Evolutionary conservation across 2,888 invertebrate genomes (phyloP), one percentile per base, ranked within the genome.

Genomic region (Alitta virens): DNA sequence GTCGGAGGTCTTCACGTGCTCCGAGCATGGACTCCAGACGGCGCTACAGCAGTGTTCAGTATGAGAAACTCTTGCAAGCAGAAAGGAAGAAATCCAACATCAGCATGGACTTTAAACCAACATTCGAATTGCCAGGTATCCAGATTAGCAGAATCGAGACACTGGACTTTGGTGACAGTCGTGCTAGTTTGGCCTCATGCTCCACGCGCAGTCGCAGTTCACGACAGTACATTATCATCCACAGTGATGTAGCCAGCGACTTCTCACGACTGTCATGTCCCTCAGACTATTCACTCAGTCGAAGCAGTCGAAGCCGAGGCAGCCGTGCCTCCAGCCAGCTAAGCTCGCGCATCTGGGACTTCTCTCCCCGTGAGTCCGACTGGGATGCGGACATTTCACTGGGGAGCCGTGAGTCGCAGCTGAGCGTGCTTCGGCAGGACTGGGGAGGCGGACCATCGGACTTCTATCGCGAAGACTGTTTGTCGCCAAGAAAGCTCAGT

Each of bases 61-160:
- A 62, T 51, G 59, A 59, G 25, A 59, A 59, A 38, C 52, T 59
- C 18, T 38, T 59, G 9, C 51, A 59, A 23, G 49, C 49, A 40
- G 59, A 59, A 38, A 25, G 59, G 24, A 62, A 53, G 56, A 54
- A 40, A 9, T 62, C 56, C 21, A 62, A 38, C 54, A 60, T 24
- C 46, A 62, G 43, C 38, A 46, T 27, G 42, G 56, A 49, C 33
- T 38, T 43, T 18, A 57, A 57, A 38, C 56, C 59, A 16, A 50
- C 53, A 21, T 66, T 66, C 49, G 66, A 67, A 21, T 49, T 67
- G 2, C 67, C 67, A 2, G 70, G 70, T 14, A 70, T 70, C 27
- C 67, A 70, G 63, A 70, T 70, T 63, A 70, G 70, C 59, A 61
- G 70, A 9, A 62, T 69, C 9, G 70, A 70, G 43, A 70, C 70